Base-by-base conservation (phyloP, 35 echinoderm and acorn worm species). In the Nesometra sesokonis region DNA sequence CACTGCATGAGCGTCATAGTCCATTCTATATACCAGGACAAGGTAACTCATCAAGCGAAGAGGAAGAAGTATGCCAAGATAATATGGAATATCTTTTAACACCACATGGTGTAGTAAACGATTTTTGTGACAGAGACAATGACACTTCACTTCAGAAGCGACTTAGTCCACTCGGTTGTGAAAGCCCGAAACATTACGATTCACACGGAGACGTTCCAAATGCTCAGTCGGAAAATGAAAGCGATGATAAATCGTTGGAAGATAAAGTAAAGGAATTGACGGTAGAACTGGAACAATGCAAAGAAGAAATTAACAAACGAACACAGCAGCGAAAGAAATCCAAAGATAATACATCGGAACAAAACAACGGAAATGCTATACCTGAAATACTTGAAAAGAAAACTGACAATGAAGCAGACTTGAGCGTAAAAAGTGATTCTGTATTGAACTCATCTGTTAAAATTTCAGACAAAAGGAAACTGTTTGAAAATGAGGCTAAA, bases 101-200 rank as follows among this genome's bases (percentile, higher is more conserved):
- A 19, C 52, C 52, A 13, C 9, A 67, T 67, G 52, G 23, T 19
- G 23, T 67, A 27, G 23, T 19, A 34, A 84, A 88, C 40, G 82
- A 82, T 37, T 82, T 86, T 88, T 85, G 87, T 33, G 88, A 89
- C 57, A 84, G 82, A 47, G 91, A 88, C 23, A 82, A 86, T 76
- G 89, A 89, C 19, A 79, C 78, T 4, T 85, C 89, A 39, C 84
- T 78, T 34, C 87, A 93, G 38, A 86, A 82, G 23, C 46, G 91
- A 21, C 89, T 93, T 84, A 93, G 91, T 78, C 91, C 91, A 37
- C 57, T 93, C 21, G 91, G 91, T 5, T 85, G 91, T 27, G 91
- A 93, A 77, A 93, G 91, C 32, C 88, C 91, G 23, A 47, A 36
- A 76, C 79, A 88, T 37, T 43, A 82, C 32, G 39, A 67, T 27